Evolutionary conservation across 2,113 vertebrate genomes (phyloP), one percentile per base, ranked within the genome.

Genomic region (Ptilorrhoa leucosticta): DNA sequence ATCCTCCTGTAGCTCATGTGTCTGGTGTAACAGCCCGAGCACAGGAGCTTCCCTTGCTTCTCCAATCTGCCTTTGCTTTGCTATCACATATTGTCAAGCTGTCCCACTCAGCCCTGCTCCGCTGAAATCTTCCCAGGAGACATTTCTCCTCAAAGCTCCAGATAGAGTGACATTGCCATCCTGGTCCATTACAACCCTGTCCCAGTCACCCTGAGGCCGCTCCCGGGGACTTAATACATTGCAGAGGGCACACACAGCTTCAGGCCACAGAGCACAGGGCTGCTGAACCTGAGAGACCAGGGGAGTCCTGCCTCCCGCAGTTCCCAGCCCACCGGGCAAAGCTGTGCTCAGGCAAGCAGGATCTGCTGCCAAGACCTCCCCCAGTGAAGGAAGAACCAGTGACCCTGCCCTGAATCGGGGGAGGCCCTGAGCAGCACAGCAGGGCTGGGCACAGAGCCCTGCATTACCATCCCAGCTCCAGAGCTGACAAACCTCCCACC

Each of bases 401-500:
- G 17, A 54, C 51, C 23, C n/a, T 51, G 51, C 39, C 18, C 54
- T 27, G 39, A 10, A 28, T 45, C 10, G 15, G 51, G 47, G 42
- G 45, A 79, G 60, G 60, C 70, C 68, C 40, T 2, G 15, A 54
- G 68, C 73, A 70, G 64, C 9, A 0, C 90, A 28, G 83, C 28
- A 0, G 56, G 51, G 86, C 60, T 73, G 89, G 89, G 77, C 94
- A 71, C 47, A 14, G 60, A 31, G 81, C 77, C 80, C 87, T 9
- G 13, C 11, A 2, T 45, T 39, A 61, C 58, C 77, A 61, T 12
- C 75, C 37, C 80, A 31, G 75, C 85, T 35, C 90, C 71, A 61
- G 69, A 78, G 87, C 94, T 73, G 87, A 95, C 93, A 90, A 91
- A 88, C 91, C 69, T 91, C 94, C 76, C 6, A 14, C 64, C 10